Conservation (phyloP, 2,797 vertebrate genomes). For the Tolypeutes matacus region DNA sequence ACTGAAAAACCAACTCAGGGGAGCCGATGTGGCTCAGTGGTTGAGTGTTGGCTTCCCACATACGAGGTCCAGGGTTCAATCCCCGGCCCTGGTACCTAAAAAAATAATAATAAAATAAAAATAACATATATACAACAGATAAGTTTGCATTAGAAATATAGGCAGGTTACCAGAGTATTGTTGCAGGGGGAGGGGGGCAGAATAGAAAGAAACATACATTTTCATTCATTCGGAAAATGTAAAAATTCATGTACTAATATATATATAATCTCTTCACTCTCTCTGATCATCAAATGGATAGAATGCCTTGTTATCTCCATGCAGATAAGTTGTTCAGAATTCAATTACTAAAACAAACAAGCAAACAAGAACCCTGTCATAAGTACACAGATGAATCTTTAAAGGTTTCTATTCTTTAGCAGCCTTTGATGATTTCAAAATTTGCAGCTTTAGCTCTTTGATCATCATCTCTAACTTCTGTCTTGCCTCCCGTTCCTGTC, state of each 20-base stretch:
- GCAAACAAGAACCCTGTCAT: constrained; percentile 80
- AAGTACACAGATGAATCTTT: constrained; percentile 63
- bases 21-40: too few species aligned
- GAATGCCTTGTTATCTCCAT: constrained; percentile 78
- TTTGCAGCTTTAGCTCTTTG: constrained; percentile 93
- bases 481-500: constrained; percentile 94
- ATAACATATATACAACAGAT: constrained; percentile 82
- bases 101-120: too few species aligned
- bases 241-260: constrained; percentile 87
- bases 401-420: constrained; percentile 86
- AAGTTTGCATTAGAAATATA: constrained; percentile 92
- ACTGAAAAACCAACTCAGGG: too few species aligned
- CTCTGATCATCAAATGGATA: constrained; percentile 82
- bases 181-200: constrained; percentile 83
- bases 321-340: constrained; percentile 76
- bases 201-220: constrained; percentile 88
- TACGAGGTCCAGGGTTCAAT: too few species aligned
- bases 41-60: too few species aligned
- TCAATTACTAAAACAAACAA: constrained; percentile 72
- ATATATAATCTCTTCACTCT: constrained; percentile 83
- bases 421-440: constrained; percentile 89
- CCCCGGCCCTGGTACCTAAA: too few species aligned
- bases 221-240: constrained; percentile 91
- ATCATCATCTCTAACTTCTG: constrained; percentile 96
- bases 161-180: constrained; percentile 87